A percentile compares a stretch with the other conserved stretches of the same genome.
Conservation (phyloP, 2,797 vertebrate species). For the Acanthis flammea region DNA sequence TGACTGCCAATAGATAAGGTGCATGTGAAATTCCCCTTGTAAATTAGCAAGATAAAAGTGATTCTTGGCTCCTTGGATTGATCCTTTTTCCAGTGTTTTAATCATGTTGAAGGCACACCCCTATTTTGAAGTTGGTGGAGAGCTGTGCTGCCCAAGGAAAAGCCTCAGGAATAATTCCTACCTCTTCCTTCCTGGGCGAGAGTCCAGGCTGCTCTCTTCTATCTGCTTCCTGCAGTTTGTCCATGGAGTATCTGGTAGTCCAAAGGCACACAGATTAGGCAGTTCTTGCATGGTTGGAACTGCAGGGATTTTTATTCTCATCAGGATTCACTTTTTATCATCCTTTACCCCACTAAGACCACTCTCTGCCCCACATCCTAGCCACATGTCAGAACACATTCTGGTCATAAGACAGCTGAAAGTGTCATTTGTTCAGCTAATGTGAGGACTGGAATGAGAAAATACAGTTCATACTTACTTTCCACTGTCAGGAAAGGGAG, state of each 20-base stretch:
- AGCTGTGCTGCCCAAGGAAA: background rate
- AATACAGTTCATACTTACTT: background rate
- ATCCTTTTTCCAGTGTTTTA: constrained; percentile 29
- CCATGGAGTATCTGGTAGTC: accelerated
- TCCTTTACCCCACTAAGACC: background rate
- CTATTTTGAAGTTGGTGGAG: background rate
- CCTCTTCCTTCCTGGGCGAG: background rate
- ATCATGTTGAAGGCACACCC: background rate
- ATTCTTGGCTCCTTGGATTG: constrained; percentile 55
- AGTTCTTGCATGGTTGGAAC: background rate
- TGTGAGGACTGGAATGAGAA: background rate
- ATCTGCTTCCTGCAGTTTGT: background rate
- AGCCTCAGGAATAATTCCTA: constrained; percentile 7
- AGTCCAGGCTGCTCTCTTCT: background rate
- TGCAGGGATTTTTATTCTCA: background rate
- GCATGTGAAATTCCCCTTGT: constrained; percentile 63
- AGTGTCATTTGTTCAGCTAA: background rate
- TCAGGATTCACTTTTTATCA: background rate
- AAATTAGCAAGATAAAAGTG: constrained; percentile 64
- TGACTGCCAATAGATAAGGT: constrained; percentile 74
- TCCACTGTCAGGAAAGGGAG: background rate
- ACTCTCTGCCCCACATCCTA: background rate
- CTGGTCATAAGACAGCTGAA: background rate
- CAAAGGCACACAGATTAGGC: background rate
- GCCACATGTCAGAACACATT: background rate